A percentile compares a stretch with the other conserved stretches of the same genome.
Evolutionary conservation across 2,888 invertebrate genomes (phyloP).

Genomic region (Conops quadrifasciatus): DNA sequence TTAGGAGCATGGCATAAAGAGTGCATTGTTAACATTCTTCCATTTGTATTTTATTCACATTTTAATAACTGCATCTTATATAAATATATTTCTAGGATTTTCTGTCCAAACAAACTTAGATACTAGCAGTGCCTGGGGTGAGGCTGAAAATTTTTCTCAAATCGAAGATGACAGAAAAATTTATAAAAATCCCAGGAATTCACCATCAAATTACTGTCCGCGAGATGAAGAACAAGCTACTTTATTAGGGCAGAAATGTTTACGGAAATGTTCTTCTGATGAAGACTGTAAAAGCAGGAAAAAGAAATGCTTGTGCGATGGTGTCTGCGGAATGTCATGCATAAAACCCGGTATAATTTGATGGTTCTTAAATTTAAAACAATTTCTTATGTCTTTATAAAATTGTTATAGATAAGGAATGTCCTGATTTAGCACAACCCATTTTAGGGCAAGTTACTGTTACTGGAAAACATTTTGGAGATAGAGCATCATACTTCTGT

Average conservation of each 20-base stretch:
- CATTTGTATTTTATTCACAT: too few species aligned
- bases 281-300: slow-evolving; percentile 96
- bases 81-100: too few species aligned
- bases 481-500: slow-evolving; percentile 83
- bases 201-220: slow-evolving; percentile 85
- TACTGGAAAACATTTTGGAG: slow-evolving; percentile 82
- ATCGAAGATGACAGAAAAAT: slow-evolving; percentile 82
- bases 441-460: slow-evolving; percentile 80
- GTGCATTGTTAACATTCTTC: too few species aligned
- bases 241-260: slow-evolving; percentile 84
- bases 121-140: slow-evolving; percentile 52
- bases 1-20: too few species aligned
- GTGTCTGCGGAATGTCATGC: slow-evolving; percentile 96
- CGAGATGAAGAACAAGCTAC: slow-evolving; percentile 87
- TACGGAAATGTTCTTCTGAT: slow-evolving; percentile 91
- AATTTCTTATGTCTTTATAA: not conserved
- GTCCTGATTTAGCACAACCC: slow-evolving; percentile 80
- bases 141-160: slow-evolving; percentile 68
- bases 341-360: slow-evolving; percentile 84
- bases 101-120: too few species aligned
- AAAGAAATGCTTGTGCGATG: slow-evolving; percentile 97
- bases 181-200: slow-evolving; percentile 89
- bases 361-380: not conserved
- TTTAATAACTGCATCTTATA: too few species aligned
- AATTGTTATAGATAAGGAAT: slow-evolving; percentile 77